Evolutionary conservation across 2,888 invertebrate species (phyloP).

Genomic region (Acrobeloides nanus): DNA sequence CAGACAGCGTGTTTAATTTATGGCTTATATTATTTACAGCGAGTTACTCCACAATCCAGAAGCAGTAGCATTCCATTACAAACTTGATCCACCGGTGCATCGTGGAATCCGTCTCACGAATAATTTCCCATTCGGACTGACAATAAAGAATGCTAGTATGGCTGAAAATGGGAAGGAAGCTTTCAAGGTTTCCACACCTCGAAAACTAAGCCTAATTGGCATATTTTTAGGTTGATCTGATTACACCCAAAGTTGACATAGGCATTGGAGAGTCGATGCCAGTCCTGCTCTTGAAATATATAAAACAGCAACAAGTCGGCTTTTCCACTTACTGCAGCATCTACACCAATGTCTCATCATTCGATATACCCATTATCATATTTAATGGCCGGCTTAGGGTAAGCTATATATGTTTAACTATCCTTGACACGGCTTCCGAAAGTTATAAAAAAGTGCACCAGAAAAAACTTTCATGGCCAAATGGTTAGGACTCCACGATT

Average conservation of each 20-base stretch:
- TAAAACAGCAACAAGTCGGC: conserved; percentile 14
- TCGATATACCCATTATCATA: conserved; percentile 66
- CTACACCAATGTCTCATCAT: conserved; percentile 69
- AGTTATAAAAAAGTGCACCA: too few relatives aligned
- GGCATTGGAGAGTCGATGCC: conserved; percentile 30
- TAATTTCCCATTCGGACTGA: conserved; percentile 68
- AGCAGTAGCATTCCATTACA: conserved; percentile 56
- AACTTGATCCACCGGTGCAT: conserved; percentile 34
- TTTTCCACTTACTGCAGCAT: conserved; percentile 56
- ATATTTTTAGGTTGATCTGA: conserved; percentile 11
- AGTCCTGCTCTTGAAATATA: conserved; percentile 42
- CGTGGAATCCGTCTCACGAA: conserved; percentile 66
- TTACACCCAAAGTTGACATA: conserved; percentile 27
- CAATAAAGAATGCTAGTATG: conserved; percentile 67
- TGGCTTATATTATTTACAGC: conserved; percentile 43
- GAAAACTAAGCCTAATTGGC: not conserved
- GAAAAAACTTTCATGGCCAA: too few relatives aligned
- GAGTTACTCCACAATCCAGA: conserved; percentile 56
- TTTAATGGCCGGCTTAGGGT: conserved; percentile 66
- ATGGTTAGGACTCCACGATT: too few relatives aligned
- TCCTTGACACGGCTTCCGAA: too few relatives aligned
- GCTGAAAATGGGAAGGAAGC: conserved; percentile 59
- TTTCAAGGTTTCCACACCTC: conserved; percentile 29
- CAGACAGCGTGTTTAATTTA: conserved; percentile 4
- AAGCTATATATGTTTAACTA: conserved; percentile 24